These are phyloP conservation scores for Loriculus beryllinus DNA, from an alignment of 2,797 vertebrate genomes.

Conservation along the genomic window DNA sequence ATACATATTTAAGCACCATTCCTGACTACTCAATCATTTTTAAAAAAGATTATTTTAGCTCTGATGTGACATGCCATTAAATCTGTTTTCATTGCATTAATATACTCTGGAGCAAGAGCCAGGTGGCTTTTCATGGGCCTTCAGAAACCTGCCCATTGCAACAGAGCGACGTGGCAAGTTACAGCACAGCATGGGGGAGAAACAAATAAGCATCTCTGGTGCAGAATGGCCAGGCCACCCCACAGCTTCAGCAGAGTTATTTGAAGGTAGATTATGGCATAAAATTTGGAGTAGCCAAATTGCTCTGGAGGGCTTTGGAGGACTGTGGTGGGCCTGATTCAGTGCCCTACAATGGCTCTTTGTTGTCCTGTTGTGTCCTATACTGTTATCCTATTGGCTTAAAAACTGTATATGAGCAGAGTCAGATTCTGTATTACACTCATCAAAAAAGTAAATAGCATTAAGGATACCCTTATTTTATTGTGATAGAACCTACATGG, in stretches of 20 bases:
- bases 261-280: neutral
- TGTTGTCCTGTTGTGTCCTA: rapidly evolving
- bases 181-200: neutral
- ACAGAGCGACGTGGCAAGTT: neutral
- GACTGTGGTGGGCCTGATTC: neutral
- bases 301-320: neutral
- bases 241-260: neutral
- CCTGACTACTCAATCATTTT: too few relatives aligned
- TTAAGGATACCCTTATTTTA: neutral
- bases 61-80: neutral
- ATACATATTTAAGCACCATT: too few relatives aligned
- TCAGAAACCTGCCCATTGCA: neutral
- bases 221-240: neutral
- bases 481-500: neutral
- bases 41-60: neutral
- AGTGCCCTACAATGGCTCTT: neutral
- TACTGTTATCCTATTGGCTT: neutral
- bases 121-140: conserved; percentile 8
- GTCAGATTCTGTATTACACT: neutral
- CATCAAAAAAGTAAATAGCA: neutral
- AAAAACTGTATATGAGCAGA: neutral
- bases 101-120: neutral
- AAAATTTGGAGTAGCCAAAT: neutral
- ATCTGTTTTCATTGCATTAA: conserved; percentile 2
- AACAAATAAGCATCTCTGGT: neutral